Percentiles rank a stretch among this genome's conserved stretches.
These are phyloP conservation scores for Protophormia terraenovae DNA, from an alignment of 2,888 invertebrate species.

Conservation along the genomic window DNA sequence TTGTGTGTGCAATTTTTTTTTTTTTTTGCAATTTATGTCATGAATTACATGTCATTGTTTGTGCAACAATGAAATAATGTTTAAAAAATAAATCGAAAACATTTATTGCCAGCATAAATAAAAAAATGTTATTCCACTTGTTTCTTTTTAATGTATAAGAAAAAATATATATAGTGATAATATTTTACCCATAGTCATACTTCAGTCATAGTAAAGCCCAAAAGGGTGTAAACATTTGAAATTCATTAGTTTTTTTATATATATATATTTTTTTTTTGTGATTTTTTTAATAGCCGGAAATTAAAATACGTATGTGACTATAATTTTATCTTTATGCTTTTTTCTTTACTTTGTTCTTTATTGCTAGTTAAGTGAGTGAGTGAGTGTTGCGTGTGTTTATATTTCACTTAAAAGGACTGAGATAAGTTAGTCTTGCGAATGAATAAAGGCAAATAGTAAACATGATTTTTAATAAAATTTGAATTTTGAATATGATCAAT, in stretches of 20 bases:
- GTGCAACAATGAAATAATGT: neutral
- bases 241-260: slow-evolving; percentile 1
- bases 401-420: neutral
- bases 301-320: slow-evolving; percentile 16
- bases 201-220: neutral
- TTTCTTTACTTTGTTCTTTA: neutral
- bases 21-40: slow-evolving; percentile 43
- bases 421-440: neutral
- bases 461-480: too few relatives aligned
- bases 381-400: neutral
- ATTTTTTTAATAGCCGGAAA: slow-evolving; percentile 26
- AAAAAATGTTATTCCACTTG: neutral
- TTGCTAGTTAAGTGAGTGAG: too few relatives aligned
- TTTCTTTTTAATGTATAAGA: neutral
- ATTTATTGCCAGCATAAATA: slow-evolving; percentile 38
- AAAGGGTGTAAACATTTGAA: neutral
- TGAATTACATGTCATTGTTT: slow-evolving; percentile 27
- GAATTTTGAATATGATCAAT: too few relatives aligned
- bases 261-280: neutral
- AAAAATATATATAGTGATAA: neutral
- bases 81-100: neutral
- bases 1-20: neutral
- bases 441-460: too few relatives aligned
- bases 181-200: neutral
- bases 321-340: slow-evolving; percentile 7